phyloP scores from a whole-genome alignment of 2,888 invertebrate species.

The Nemotelus nigrinus region DNA sequence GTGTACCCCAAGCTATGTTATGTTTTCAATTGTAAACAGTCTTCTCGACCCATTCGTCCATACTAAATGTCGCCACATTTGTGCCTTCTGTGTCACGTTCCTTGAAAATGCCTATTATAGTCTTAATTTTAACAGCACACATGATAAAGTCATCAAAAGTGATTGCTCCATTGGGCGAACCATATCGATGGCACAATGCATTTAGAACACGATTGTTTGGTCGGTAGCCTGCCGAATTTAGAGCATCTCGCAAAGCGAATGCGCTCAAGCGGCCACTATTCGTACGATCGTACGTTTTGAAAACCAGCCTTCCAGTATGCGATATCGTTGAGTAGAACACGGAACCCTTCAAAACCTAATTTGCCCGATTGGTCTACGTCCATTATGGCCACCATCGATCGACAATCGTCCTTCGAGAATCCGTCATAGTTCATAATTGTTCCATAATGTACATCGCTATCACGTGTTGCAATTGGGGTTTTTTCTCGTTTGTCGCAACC shows the following conservation, averaged over 20 bases:
- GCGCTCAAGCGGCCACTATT: conserved; percentile 82
- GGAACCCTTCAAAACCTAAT: conserved; percentile 91
- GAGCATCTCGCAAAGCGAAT: conserved; percentile 84
- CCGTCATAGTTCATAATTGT: conserved; percentile 79
- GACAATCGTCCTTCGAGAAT: conserved; percentile 90
- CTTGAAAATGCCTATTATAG: conserved; percentile 94
- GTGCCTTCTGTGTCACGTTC: conserved; percentile 76
- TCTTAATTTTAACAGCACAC: conserved; percentile 91
- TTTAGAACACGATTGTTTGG: conserved; percentile 90
- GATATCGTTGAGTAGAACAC: conserved; percentile 82
- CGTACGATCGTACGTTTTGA: conserved; percentile 84
- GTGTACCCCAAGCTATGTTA: conserved; percentile 15
- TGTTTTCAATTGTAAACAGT: conserved; percentile 81
- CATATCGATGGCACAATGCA: conserved; percentile 90
- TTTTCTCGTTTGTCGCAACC: too few relatives aligned
- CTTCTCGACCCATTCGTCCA: conserved; percentile 92
- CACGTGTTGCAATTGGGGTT: too few relatives aligned
- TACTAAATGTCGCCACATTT: conserved; percentile 81
- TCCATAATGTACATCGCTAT: too few relatives aligned
- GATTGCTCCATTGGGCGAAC: conserved; percentile 82
- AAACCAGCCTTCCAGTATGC: conserved; percentile 90
- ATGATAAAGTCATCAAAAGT: conserved; percentile 95
- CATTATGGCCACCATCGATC: conserved; percentile 93
- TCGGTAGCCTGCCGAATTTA: conserved; percentile 89
- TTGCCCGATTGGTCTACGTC: conserved; percentile 92